These are phyloP conservation scores for Esox lucius DNA, from an alignment of 2,797 vertebrate species.

Conservation along the genomic window DNA sequence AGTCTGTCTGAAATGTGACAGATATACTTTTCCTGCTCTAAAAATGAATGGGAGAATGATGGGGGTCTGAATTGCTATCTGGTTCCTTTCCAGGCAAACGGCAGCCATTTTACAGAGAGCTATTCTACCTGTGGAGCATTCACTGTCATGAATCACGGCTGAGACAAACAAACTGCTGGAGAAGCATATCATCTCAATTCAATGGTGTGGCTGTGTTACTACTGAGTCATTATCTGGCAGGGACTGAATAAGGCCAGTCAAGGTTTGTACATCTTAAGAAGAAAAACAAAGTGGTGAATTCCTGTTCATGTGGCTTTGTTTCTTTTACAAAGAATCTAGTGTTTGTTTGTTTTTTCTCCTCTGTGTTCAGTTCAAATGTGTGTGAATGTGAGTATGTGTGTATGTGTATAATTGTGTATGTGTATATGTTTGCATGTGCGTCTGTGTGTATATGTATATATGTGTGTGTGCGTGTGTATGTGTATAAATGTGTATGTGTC, in stretches of 20 bases:
- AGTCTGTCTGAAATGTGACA: slow-evolving; percentile 23
- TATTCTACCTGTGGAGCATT: slow-evolving; percentile 28
- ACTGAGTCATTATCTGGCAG: neutral
- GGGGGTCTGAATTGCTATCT: slow-evolving; percentile 40
- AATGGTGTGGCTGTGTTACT: neutral
- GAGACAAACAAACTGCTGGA: slow-evolving; percentile 14
- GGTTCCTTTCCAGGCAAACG: slow-evolving; percentile 33
- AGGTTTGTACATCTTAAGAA: neutral
- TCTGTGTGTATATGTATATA: neutral
- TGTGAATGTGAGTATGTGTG: no score
- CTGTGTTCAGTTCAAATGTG: no score
- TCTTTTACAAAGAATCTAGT: neutral
- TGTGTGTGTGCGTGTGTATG: neutral
- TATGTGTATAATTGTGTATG: neutral
- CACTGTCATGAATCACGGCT: slow-evolving; percentile 19
- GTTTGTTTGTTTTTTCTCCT: neutral
- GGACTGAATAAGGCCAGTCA: neutral
- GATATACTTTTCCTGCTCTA: slow-evolving; percentile 25
- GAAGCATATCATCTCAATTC: neutral
- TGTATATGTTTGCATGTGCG: no score
- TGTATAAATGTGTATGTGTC: neutral
- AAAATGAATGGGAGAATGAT: slow-evolving; percentile 43
- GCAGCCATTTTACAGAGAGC: slow-evolving; percentile 24
- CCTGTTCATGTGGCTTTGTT: neutral
- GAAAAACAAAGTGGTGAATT: neutral